Evolutionary conservation across 2,113 vertebrate species (phyloP).

Genomic region (human (Homo sapiens)): GRCh38 chr20:15227001-15227500

Average conservation of each 20-base stretch:
- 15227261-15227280: not conserved
- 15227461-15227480: not conserved
- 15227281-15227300: not conserved
- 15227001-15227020: slow-evolving; percentile 32
- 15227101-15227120: slow-evolving; percentile 49
- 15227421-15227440: not conserved
- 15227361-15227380: not conserved
- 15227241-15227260: not conserved
- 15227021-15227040: slow-evolving; percentile 42
- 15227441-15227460: not conserved
- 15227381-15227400: not conserved
- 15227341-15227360: not conserved
- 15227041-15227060: slow-evolving; percentile 39
- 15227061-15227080: slow-evolving; percentile 20
- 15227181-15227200: slow-evolving; percentile 28
- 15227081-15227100: not conserved
- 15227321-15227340: not conserved
- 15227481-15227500: not conserved
- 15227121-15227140: slow-evolving; percentile 52
- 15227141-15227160: slow-evolving; percentile 3
- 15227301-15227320: not conserved
- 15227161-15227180: slow-evolving; percentile 52
- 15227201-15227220: not conserved
- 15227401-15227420: not conserved
- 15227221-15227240: slow-evolving; percentile 22